A percentile compares a stretch with the other conserved stretches of the same genome.
These are phyloP conservation scores for Panulirus ornatus DNA, from an alignment of 1,140 invertebrate genomes.

Conservation along the genomic window DNA sequence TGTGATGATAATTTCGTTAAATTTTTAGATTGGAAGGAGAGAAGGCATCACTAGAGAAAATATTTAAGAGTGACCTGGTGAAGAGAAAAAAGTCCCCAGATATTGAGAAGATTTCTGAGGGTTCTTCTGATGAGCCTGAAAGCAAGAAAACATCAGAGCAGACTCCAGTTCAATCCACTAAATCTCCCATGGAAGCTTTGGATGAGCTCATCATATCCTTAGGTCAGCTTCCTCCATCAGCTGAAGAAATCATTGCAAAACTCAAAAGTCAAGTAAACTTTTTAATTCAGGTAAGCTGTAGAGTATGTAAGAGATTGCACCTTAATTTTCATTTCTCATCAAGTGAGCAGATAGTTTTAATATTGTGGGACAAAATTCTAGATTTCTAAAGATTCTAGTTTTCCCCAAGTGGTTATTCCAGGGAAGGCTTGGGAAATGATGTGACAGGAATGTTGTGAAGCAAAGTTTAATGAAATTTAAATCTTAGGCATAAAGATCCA, in stretches of 20 bases:
- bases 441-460: too few species aligned
- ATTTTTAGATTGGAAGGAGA: conserved; percentile 59
- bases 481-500: too few species aligned
- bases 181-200: conserved; percentile 40
- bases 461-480: too few species aligned
- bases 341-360: not conserved
- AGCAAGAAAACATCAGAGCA: not conserved
- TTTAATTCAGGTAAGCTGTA: conserved; percentile 50
- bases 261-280: conserved; percentile 53
- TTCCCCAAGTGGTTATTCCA: too few species aligned
- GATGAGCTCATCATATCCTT: conserved; percentile 56
- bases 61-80: conserved; percentile 19
- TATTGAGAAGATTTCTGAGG: conserved; percentile 2
- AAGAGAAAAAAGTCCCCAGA: conserved; percentile 25
- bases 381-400: too few species aligned
- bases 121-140: not conserved
- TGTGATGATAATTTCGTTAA: not conserved
- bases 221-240: conserved; percentile 52
- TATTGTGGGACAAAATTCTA: too few species aligned
- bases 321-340: not conserved
- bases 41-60: conserved; percentile 59
- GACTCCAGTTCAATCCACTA: not conserved
- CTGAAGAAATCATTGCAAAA: conserved; percentile 63
- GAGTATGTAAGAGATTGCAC: too few species aligned
- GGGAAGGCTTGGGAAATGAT: too few species aligned